phyloP scores from a whole-genome alignment of 2,888 invertebrate species.

The Diarsia rubi region DNA sequence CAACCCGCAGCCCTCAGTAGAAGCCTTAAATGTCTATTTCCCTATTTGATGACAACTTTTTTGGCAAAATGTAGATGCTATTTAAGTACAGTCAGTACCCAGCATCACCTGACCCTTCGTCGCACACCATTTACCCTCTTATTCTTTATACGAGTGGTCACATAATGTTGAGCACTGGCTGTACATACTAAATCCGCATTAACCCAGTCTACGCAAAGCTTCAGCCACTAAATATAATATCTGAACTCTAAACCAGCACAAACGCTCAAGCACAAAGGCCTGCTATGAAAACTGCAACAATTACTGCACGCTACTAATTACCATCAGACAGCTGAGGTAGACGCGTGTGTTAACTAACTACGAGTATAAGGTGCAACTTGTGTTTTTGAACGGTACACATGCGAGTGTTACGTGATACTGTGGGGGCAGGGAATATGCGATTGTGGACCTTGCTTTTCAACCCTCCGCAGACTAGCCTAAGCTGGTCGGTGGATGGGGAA shows the following conservation, averaged over 20 bases:
- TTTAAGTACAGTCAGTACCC: no score
- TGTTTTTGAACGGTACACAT: slow-evolving; percentile 53
- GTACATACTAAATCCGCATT: background rate
- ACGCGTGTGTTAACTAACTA: slow-evolving; percentile 20
- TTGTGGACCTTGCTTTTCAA: no score
- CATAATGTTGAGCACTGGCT: no score
- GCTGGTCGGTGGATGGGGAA: no score
- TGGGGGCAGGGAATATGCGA: slow-evolving; percentile 29
- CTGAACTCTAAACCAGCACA: background rate
- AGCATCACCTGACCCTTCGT: no score
- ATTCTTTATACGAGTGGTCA: no score
- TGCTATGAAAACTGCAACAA: slow-evolving; percentile 31
- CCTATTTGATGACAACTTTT: no score
- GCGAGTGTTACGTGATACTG: slow-evolving; percentile 41
- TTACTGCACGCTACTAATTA: slow-evolving; percentile 43
- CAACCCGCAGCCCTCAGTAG: no score
- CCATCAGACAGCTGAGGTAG: slow-evolving; percentile 35
- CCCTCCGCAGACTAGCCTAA: no score
- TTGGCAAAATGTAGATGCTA: no score
- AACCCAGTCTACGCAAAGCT: background rate
- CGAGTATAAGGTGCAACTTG: slow-evolving; percentile 6
- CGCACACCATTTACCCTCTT: no score
- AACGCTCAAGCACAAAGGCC: slow-evolving; percentile 4
- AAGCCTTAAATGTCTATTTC: no score
- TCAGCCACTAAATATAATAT: background rate